Base-by-base conservation (phyloP, 2,797 vertebrate genomes). In the Siniperca scherzeri region DNA sequence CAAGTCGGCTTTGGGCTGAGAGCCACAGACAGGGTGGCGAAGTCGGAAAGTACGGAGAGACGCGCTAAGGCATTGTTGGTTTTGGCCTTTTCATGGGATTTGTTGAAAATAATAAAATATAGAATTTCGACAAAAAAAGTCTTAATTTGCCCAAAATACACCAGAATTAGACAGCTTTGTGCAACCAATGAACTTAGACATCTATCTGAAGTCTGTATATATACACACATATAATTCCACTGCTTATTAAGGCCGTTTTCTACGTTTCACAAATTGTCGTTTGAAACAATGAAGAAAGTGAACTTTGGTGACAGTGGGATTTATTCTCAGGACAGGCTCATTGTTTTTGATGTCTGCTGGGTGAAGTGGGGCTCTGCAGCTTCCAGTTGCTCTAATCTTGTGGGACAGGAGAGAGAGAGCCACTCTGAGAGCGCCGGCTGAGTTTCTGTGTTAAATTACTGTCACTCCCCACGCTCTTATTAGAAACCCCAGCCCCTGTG, bases 391-490 rank as follows among this genome's bases (percentile, higher is more conserved):
- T 77, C 38, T 70, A 33, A 65, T 67, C 6, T 5, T 72, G 66
- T 50, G 70, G 56, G 38, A 69, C 16, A 14, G 60, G 27, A 64
- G 55, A 60, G 59, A 2, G 55, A 64, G 73, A 77, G 57, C 10
- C 30, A n/a, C 57, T 82, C 40, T 48, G 53, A 30, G 70, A 78
- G 72, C 21, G 0, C 57, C 72, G 83, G 82, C 67, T 70, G 38
- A 48, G 67, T 76, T 84, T 81, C 70, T 65, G 84, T 86, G 87
- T 87, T 30, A 77, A 89, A 91, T 88, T 90, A 91, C 84, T 89
- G 81, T 90, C 87, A 85, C 88, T 91, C 80, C 84, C 74, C 73
- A 74, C 68, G 57, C 72, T 65, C 73, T 85, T 89, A 91, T 92
- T 87, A 90, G 84, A 86, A 84, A 80, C 74, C 78, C 44, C 50